Base-by-base conservation (phyloP, 2,113 vertebrate species). In the Oxyura jamaicensis region DNA sequence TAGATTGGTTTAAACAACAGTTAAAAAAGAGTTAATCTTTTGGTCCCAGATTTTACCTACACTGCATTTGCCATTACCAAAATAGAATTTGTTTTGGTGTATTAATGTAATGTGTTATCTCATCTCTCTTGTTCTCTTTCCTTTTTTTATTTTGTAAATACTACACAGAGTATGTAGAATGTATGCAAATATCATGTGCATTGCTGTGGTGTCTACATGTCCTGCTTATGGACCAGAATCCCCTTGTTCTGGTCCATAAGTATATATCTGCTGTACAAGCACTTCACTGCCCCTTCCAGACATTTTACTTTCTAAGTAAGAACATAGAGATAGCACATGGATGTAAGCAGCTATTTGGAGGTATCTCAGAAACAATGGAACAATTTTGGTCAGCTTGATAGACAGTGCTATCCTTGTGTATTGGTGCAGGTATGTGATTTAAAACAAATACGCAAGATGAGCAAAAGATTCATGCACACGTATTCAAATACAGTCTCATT, bases 401-500 rank as follows among this genome's bases (percentile, higher is more conserved):
- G 72, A 44, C 62, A 48, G 53, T 44, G 50, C 6, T 83, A 66
- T 63, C 33, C 20, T 42, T 66, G 44, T 31, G 39, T 71, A 19
- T 46, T 73, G 35, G 23, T 78, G 11, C n/a, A 26, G 26, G 67
- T 82, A 56, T 85, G 39, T 42, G 55, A 52, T 67, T 29, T 39
- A 1, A 6, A 55, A 65, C 65, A 73, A 41, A 59, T 3, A 6
- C 7, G 9, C 20, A 59, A 91, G 78, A 62, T 35, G 58, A 33
- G 48, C n/a, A 72, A 63, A 86, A 86, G 39, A 19, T 23, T 79
- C 21, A 41, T 56, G 58, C 28, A 55, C 12, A 16, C 8, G 5
- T 71, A 73, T 90, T 90, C 63, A 62, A 83, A 85, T 77, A 44
- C n/a, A 83, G 35, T 52, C 35, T 39, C 33, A 35, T 86, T 53